A percentile compares a stretch with the other conserved stretches of the same genome.
These are phyloP conservation scores for Drosophila pandora DNA, from an alignment of 1,140 invertebrate species.

Conservation along the genomic window DNA sequence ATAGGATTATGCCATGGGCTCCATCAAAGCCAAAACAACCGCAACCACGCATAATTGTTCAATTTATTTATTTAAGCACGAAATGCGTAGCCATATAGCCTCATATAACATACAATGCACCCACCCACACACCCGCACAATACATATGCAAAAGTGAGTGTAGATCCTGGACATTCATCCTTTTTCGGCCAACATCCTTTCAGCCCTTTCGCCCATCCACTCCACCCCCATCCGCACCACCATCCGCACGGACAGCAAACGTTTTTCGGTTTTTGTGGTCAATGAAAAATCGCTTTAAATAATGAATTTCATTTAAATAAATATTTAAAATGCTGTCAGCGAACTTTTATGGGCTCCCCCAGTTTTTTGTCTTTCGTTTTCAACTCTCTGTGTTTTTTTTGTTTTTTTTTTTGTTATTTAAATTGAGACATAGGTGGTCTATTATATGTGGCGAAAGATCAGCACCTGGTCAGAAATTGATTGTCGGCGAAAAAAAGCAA, in stretches of 20 bases:
- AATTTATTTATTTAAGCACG: constrained; percentile 81
- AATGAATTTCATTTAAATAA: constrained; percentile 78
- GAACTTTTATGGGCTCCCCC: constrained; percentile 53
- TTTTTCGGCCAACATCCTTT: constrained; percentile 23
- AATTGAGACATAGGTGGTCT: neutral
- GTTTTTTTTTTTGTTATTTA: neutral
- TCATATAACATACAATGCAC: constrained; percentile 21
- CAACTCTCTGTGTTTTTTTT: neutral
- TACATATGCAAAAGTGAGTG: constrained; percentile 3
- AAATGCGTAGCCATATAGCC: constrained; percentile 54
- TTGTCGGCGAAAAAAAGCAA: neutral
- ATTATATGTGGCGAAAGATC: neutral
- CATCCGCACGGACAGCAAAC: constrained; percentile 50
- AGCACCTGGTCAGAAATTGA: constrained; percentile 1
- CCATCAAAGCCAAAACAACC: constrained; percentile 81
- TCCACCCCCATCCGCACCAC: constrained; percentile 1
- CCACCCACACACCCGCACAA: neutral
- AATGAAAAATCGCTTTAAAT: constrained; percentile 80
- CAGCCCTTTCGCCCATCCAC: constrained; percentile 8
- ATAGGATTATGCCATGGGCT: constrained; percentile 73
- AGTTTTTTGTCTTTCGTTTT: neutral
- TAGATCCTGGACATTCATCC: constrained; percentile 15
- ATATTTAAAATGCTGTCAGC: constrained; percentile 79
- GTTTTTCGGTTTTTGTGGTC: constrained; percentile 78
- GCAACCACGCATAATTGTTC: constrained; percentile 81